A percentile compares a stretch with the other conserved stretches of the same genome.
These are phyloP conservation scores for Drosophila pseudoobscura DNA, from an alignment of 1,140 invertebrate species.

Conservation along the genomic window DNA sequence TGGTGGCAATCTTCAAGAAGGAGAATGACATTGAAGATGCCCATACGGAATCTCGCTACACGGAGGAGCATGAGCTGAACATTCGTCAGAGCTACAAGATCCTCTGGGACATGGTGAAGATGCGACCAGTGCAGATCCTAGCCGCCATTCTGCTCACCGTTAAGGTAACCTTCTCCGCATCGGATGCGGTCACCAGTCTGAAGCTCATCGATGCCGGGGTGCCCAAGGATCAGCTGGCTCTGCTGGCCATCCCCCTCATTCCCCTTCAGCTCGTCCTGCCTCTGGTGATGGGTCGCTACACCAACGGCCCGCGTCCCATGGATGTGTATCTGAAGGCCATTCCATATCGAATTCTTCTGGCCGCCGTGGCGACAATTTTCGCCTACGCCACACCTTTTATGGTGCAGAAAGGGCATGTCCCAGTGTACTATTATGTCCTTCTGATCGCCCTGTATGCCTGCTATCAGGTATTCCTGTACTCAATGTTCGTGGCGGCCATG, in stretches of 20 bases:
- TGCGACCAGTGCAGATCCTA: conserved; percentile 91
- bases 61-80: conserved; percentile 85
- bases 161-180: conserved; percentile 98
- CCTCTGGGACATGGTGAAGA: conserved; percentile 92
- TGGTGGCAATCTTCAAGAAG: conserved; percentile 94
- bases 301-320: conserved; percentile 93
- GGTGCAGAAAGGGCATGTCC: conserved; percentile 87
- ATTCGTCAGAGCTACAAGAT: conserved; percentile 93
- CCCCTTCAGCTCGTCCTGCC: conserved; percentile 98
- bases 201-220: conserved; percentile 98
- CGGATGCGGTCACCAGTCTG: conserved; percentile 96
- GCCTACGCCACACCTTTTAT: conserved; percentile 93
- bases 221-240: conserved; percentile 96
- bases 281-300: conserved; percentile 93
- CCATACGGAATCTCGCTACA: conserved; percentile 83
- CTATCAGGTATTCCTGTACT: conserved; percentile 92
- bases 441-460: conserved; percentile 92
- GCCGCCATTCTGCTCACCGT: conserved; percentile 93
- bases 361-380: conserved; percentile 91
- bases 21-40: conserved; percentile 86
- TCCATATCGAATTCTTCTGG: conserved; percentile 93
- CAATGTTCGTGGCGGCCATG: conserved; percentile 89
- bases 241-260: conserved; percentile 95
- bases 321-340: conserved; percentile 95
- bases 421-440: conserved; percentile 91